A percentile compares a stretch with the other conserved stretches of the same genome.
Conservation (phyloP, 2,113 vertebrate species). For the Chloropsis cyanopogon region DNA sequence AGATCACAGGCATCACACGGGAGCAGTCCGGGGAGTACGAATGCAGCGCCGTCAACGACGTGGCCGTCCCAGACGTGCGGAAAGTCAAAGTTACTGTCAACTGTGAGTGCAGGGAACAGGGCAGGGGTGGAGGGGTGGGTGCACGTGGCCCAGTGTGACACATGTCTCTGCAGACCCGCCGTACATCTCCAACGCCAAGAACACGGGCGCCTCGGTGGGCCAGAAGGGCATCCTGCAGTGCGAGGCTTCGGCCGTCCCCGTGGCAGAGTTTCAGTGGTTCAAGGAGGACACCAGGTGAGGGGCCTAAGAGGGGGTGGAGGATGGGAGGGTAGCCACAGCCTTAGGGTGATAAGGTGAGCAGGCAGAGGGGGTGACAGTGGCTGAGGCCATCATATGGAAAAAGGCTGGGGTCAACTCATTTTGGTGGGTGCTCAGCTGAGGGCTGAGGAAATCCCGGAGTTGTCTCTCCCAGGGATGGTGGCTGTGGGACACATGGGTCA, state of each 20-base stretch:
- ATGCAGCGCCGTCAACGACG: conserved; percentile 91
- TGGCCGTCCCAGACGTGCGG: conserved; percentile 84
- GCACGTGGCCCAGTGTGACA: rapidly evolving
- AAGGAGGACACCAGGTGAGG: conserved; percentile 91
- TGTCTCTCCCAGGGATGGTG: neutral
- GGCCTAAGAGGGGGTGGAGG: rapidly evolving
- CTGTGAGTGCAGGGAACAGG: conserved; percentile 76
- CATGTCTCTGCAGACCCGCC: conserved; percentile 80
- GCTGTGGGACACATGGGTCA: rapidly evolving
- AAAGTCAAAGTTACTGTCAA: conserved; percentile 92
- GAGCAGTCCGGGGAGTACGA: conserved; percentile 95
- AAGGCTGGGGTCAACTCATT: neutral
- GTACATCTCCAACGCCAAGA: conserved; percentile 87
- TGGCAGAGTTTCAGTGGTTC: conserved; percentile 96
- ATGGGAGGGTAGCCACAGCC: rapidly evolving
- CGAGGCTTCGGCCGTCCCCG: conserved; percentile 89
- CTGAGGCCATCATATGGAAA: rapidly evolving
- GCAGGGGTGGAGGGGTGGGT: rapidly evolving
- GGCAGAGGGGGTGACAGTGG: neutral
- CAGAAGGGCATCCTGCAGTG: conserved; percentile 93
- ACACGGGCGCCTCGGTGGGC: conserved; percentile 86
- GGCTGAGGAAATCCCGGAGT: neutral
- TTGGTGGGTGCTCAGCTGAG: neutral
- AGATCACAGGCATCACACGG: conserved; percentile 88
- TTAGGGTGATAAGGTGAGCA: neutral